These are phyloP conservation scores for Mionectes olivaceus DNA, from an alignment of 2,797 vertebrate species.

Conservation along the genomic window DNA sequence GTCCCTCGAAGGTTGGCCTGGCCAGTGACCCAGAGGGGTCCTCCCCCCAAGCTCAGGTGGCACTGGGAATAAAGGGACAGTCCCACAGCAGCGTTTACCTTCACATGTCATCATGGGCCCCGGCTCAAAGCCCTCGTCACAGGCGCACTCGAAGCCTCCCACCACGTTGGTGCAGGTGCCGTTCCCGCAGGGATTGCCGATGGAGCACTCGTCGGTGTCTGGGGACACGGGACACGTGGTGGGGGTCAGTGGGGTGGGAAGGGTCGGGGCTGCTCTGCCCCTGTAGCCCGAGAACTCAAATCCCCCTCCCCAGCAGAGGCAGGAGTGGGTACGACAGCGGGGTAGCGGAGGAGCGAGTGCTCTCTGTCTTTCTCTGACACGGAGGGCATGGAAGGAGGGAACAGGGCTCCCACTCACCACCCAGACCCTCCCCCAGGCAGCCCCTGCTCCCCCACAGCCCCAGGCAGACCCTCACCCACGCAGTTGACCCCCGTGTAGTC, in stretches of 20 bases:
- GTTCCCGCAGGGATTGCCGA: conserved; percentile 92
- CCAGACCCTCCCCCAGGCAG: not conserved
- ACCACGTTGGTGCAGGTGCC: conserved; percentile 92
- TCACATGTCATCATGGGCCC: conserved; percentile 94
- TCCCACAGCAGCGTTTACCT: conserved; percentile 72
- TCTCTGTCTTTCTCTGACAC: not conserved
- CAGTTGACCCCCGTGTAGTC: conserved; percentile 92
- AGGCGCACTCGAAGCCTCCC: conserved; percentile 92
- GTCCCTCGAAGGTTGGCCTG: not conserved
- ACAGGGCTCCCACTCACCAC: not conserved
- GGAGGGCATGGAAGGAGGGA: not conserved
- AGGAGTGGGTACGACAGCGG: not conserved
- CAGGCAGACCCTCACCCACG: conserved; percentile 82
- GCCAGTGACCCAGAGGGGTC: not conserved
- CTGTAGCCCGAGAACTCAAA: not conserved
- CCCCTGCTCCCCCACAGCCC: not conserved
- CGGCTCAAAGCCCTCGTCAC: conserved; percentile 92
- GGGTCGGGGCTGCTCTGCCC: not conserved
- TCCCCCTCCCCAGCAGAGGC: not conserved
- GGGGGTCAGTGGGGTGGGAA: not conserved
- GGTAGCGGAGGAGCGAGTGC: not conserved
- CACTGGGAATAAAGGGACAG: not conserved
- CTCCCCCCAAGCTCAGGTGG: rapidly evolving
- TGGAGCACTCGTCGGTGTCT: conserved; percentile 93
- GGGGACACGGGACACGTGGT: not conserved